These are phyloP conservation scores for Acleris laterana DNA, from an alignment of 2,888 invertebrate species.

Conservation along the genomic window DNA sequence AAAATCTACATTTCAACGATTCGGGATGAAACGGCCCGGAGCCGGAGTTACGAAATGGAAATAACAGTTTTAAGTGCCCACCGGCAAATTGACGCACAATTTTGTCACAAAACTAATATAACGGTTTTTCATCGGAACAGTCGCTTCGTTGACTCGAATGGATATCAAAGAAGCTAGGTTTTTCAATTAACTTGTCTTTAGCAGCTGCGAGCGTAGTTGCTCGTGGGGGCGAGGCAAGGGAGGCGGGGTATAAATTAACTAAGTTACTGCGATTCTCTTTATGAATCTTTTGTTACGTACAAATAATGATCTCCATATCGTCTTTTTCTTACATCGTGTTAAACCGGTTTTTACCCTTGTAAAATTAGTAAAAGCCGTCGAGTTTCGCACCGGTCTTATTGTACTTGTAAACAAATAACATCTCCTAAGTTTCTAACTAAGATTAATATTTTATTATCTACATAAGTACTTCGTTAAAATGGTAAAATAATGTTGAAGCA, in stretches of 20 bases:
- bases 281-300: neutral
- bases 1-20: constrained; percentile 26
- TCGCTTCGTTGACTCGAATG: constrained; percentile 19
- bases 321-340: too few species aligned
- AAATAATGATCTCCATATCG: neutral
- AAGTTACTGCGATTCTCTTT: constrained; percentile 4
- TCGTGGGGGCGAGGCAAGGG: neutral
- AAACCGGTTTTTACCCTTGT: too few species aligned
- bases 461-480: too few species aligned
- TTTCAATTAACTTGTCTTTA: constrained; percentile 31
- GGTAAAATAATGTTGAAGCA: too few species aligned
- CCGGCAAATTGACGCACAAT: neutral
- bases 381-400: too few species aligned
- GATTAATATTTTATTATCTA: too few species aligned
- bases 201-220: constrained; percentile 11
- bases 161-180: constrained; percentile 23
- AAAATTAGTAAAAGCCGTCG: too few species aligned
- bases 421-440: too few species aligned
- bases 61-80: constrained; percentile 17
- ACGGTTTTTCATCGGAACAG: constrained; percentile 7
- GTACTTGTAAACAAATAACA: too few species aligned
- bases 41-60: constrained; percentile 6
- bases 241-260: constrained; percentile 8
- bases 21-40: constrained; percentile 3
- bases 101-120: constrained; percentile 20